These are phyloP conservation scores for Sceloporus undulatus DNA, from an alignment of 2,113 vertebrate genomes.

Conservation along the genomic window DNA sequence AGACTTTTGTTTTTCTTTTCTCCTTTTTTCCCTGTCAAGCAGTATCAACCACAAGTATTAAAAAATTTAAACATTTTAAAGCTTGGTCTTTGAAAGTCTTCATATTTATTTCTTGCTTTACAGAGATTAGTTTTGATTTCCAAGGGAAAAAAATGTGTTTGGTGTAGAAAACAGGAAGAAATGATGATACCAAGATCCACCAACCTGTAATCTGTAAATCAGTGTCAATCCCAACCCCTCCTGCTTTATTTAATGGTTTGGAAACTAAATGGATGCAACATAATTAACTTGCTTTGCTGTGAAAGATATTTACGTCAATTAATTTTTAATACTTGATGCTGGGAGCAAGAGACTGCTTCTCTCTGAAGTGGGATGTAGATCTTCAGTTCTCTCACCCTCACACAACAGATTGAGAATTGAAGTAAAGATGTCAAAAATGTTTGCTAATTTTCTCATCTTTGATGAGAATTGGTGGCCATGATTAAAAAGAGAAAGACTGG, in stretches of 20 bases:
- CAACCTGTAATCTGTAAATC: slow-evolving; percentile 66
- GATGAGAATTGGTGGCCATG: no score
- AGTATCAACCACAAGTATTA: slow-evolving; percentile 14
- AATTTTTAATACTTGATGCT: slow-evolving; percentile 61
- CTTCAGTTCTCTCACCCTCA: neutral
- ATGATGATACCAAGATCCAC: slow-evolving; percentile 42
- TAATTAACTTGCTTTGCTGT: slow-evolving; percentile 67
- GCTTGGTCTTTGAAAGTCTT: slow-evolving; percentile 15
- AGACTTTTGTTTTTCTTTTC: neutral
- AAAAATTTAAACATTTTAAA: slow-evolving; percentile 26
- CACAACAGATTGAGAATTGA: fast-evolving
- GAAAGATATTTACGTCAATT: slow-evolving; percentile 66
- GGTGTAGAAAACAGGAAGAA: slow-evolving; percentile 51
- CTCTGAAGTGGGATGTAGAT: neutral
- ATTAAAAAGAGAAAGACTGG: no score
- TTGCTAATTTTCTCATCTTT: no score
- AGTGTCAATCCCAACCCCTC: slow-evolving; percentile 34
- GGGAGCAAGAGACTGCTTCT: slow-evolving; percentile 15
- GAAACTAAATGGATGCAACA: slow-evolving; percentile 60
- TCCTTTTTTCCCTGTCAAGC: neutral
- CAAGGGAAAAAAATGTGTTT: slow-evolving; percentile 49
- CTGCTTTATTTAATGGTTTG: slow-evolving; percentile 63
- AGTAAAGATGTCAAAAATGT: neutral
- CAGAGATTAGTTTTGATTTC: slow-evolving; percentile 57
- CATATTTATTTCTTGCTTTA: slow-evolving; percentile 36